Percentiles rank a stretch among this genome's conserved stretches.
Evolutionary conservation across 1,140 invertebrate species (phyloP).

Genomic region (Heliothis virescens): DNA sequence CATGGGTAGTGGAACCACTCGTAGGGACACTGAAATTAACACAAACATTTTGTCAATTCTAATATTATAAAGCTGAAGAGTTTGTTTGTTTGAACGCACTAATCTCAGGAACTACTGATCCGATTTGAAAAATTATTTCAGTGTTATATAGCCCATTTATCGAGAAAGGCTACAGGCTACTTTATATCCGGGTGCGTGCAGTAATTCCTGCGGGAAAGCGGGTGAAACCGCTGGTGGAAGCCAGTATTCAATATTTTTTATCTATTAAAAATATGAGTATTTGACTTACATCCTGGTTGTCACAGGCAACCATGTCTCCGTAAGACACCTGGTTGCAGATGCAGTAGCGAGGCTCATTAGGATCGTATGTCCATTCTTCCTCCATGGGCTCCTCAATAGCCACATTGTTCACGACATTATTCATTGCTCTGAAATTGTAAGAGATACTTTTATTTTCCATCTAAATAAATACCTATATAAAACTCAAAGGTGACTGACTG

Average conservation of each 20-base stretch:
- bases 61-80: too few relatives aligned
- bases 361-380: conserved; percentile 94
- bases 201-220: too few relatives aligned
- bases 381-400: conserved; percentile 84
- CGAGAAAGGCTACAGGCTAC: too few relatives aligned
- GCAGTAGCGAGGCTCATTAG: conserved; percentile 98
- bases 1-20: conserved; percentile 99
- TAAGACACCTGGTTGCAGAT: conserved; percentile 99
- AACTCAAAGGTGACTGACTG: too few relatives aligned
- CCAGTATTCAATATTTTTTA: too few relatives aligned
- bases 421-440: conserved; percentile 57
- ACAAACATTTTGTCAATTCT: conserved; percentile 9
- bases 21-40: conserved; percentile 93
- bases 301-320: conserved; percentile 99
- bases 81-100: too few relatives aligned
- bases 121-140: too few relatives aligned
- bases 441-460: neutral
- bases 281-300: conserved; percentile 95
- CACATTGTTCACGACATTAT: conserved; percentile 68
- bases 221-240: too few relatives aligned
- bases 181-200: neutral
- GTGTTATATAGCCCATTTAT: too few relatives aligned
- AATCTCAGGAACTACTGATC: too few relatives aligned
- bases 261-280: neutral
- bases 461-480: too few relatives aligned